Percentiles rank a stretch among this genome's conserved stretches.
Conservation (phyloP, 2,888 invertebrate genomes). For the Melinaea menophilus region DNA sequence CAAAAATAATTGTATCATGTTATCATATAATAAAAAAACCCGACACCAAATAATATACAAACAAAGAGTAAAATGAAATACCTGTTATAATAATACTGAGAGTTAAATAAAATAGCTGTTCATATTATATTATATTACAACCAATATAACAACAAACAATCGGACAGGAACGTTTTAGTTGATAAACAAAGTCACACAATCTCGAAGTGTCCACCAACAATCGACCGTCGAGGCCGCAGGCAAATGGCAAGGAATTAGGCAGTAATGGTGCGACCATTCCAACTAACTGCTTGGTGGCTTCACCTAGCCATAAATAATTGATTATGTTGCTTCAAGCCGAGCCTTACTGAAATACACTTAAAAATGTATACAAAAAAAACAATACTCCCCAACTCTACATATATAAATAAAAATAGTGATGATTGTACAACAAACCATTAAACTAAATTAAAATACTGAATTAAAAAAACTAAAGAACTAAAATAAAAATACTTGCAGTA, state of each 20-base stretch:
- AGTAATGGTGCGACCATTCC: conserved; percentile 75
- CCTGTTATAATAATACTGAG: too few relatives aligned
- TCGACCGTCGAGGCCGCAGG: conserved; percentile 61
- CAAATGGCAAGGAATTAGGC: conserved; percentile 76
- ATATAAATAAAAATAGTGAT: too few relatives aligned
- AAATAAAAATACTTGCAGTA: too few relatives aligned
- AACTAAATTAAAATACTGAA: too few relatives aligned
- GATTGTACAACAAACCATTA: too few relatives aligned
- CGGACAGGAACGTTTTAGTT: neutral
- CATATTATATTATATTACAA: too few relatives aligned
- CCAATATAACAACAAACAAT: neutral
- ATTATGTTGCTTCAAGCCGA: conserved; percentile 43
- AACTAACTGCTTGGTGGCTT: conserved; percentile 67
- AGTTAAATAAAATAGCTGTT: too few relatives aligned
- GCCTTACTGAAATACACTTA: neutral
- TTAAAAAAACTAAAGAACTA: too few relatives aligned
- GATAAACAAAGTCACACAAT: conserved; percentile 22
- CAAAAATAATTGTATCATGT: too few relatives aligned
- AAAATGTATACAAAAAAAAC: neutral
- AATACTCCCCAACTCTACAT: neutral
- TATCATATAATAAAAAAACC: too few relatives aligned
- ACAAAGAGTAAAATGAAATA: too few relatives aligned
- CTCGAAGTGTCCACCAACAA: conserved; percentile 35
- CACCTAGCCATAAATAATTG: conserved; percentile 69
- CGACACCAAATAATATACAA: too few relatives aligned